Evolutionary conservation across 2,888 invertebrate genomes (phyloP).

Genomic region (Mimas tiliae): DNA sequence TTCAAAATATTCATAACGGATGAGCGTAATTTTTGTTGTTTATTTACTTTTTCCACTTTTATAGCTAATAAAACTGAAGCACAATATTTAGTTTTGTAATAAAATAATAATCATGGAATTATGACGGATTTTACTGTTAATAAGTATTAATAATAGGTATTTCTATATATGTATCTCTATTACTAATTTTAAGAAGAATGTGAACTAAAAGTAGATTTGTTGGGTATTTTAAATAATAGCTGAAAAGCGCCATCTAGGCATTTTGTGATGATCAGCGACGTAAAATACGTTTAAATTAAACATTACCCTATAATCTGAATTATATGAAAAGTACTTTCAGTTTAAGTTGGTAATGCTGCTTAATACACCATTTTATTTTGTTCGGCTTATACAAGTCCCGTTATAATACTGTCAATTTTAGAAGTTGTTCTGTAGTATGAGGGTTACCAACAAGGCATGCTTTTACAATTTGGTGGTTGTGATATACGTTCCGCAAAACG

Average conservation of each 20-base stretch:
- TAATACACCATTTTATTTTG: constrained; percentile 40
- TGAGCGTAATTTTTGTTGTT: too few relatives aligned
- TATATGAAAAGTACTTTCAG: constrained; percentile 35
- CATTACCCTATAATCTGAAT: constrained; percentile 30
- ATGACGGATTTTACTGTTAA: too few relatives aligned
- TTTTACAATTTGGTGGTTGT: constrained; percentile 43
- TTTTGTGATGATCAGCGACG: constrained; percentile 45
- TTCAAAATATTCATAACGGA: too few relatives aligned
- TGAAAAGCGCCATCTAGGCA: constrained; percentile 47
- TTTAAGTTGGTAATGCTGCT: neutral
- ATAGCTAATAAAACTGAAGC: too few relatives aligned
- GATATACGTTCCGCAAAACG: constrained; percentile 55
- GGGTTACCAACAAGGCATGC: neutral
- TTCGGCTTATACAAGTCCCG: constrained; percentile 46
- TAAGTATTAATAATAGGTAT: too few relatives aligned
- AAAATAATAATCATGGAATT: too few relatives aligned
- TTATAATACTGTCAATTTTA: constrained; percentile 46
- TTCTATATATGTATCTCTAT: too few relatives aligned
- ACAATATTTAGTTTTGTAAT: too few relatives aligned
- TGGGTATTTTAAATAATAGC: neutral
- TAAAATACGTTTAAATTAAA: constrained; percentile 43
- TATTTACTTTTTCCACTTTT: too few relatives aligned
- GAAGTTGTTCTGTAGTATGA: constrained; percentile 32
- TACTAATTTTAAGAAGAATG: too few relatives aligned
- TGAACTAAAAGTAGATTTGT: too few relatives aligned